These are phyloP conservation scores for Syrmaticus mikado DNA, from an alignment of 2,113 vertebrate genomes.

Conservation along the genomic window DNA sequence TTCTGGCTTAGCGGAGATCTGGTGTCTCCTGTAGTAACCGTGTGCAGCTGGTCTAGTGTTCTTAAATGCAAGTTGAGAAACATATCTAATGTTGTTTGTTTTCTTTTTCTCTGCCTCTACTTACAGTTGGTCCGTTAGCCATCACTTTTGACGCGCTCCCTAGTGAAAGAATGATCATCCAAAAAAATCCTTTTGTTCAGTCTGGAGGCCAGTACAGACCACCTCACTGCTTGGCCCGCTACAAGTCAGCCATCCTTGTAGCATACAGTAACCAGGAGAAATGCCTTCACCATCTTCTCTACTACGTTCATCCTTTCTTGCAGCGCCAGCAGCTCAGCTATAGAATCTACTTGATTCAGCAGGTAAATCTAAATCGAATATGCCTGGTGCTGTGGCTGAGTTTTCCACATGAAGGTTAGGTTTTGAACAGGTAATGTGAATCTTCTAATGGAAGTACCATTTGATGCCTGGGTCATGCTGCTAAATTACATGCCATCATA, in stretches of 20 bases:
- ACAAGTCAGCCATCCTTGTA: constrained; percentile 74
- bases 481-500: background rate
- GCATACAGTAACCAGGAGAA: constrained; percentile 72
- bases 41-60: background rate
- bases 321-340: constrained; percentile 80
- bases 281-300: constrained; percentile 71
- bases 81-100: background rate
- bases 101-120: background rate
- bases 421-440: background rate
- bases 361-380: constrained; percentile 56
- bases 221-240: constrained; percentile 72
- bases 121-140: constrained; percentile 72
- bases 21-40: background rate
- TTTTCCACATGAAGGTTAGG: background rate
- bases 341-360: constrained; percentile 76
- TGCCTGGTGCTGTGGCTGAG: background rate
- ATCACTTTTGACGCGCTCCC: constrained; percentile 62
- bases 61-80: background rate
- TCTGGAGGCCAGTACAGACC: constrained; percentile 73
- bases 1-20: background rate
- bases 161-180: constrained; percentile 61
- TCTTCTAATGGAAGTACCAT: background rate
- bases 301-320: constrained; percentile 78
- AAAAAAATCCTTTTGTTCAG: constrained; percentile 72
- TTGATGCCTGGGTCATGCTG: background rate